These are phyloP conservation scores for Heteromurus nitidus DNA, from an alignment of 2,888 invertebrate species.

Conservation along the genomic window DNA sequence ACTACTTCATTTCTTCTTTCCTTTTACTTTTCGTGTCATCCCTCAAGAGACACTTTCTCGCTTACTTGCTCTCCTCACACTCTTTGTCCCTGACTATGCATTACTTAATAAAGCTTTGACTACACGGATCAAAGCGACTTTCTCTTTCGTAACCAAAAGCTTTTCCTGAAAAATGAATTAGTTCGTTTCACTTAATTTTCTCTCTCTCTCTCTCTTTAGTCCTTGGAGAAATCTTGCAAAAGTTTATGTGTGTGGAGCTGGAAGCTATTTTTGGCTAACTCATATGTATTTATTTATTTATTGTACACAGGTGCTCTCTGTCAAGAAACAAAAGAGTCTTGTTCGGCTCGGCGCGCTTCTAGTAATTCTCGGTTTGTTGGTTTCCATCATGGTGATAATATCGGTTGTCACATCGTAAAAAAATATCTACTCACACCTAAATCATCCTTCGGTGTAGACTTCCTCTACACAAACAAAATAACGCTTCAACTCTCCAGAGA, in stretches of 20 bases:
- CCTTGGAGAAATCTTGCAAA: too few species aligned
- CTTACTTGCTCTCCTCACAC: background rate
- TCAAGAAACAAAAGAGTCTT: conserved; percentile 61
- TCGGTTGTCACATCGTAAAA: conserved; percentile 42
- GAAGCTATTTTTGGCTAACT: background rate
- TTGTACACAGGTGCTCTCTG: conserved; percentile 44
- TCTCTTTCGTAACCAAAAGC: conserved; percentile 33
- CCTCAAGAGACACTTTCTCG: conserved; percentile 35
- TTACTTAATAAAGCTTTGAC: too few species aligned
- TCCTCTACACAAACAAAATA: background rate
- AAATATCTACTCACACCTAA: background rate
- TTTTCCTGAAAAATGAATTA: conserved; percentile 57
- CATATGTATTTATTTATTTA: background rate
- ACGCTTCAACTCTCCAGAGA: too few species aligned
- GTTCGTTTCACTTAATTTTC: conserved; percentile 51
- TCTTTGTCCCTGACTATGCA: too few species aligned
- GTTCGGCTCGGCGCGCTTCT: conserved; percentile 41
- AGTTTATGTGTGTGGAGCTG: conserved; percentile 40
- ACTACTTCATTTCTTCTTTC: background rate
- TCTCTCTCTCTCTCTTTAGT: background rate
- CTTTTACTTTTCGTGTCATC: conserved; percentile 45
- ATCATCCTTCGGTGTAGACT: background rate
- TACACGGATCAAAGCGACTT: too few species aligned
- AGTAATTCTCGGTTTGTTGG: conserved; percentile 36
- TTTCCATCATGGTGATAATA: conserved; percentile 45